phyloP scores from a whole-genome alignment of 37 sponge, comb jelly and placozoan genomes.

The Axinella damicornis region DNA sequence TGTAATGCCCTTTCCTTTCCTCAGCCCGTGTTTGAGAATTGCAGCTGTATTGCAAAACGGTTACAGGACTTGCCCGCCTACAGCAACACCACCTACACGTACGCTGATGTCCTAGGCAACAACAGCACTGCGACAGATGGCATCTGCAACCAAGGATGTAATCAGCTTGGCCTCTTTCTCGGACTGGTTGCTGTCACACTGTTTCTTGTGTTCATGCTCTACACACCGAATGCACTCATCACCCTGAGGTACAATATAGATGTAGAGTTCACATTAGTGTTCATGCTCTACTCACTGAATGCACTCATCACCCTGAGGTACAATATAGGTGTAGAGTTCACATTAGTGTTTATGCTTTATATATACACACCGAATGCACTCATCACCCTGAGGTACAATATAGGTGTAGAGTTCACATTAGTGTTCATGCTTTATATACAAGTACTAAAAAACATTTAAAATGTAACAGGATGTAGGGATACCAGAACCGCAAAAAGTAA shows the following conservation, averaged over 20 bases:
- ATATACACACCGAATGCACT: too few relatives aligned
- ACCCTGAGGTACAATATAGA: constrained; percentile 74
- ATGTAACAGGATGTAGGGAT: too few relatives aligned
- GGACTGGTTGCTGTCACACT: constrained; percentile 22
- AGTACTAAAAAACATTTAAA: too few relatives aligned
- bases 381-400: too few relatives aligned
- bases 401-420: too few relatives aligned
- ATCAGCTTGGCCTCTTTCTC: constrained; percentile 21
- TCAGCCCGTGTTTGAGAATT: constrained; percentile 42
- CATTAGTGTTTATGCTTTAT: too few relatives aligned
- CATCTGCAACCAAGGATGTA: constrained; percentile 36
- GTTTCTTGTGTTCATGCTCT: constrained; percentile 47
- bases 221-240: constrained; percentile 44
- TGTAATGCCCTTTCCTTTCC: neutral
- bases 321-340: too few relatives aligned
- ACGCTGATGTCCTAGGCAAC: neutral
- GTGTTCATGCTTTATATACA: too few relatives aligned
- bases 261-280: too few relatives aligned
- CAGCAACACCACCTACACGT: constrained; percentile 1
- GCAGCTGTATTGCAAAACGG: constrained; percentile 8
- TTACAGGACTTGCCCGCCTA: neutral
- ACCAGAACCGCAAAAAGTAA: too few relatives aligned
- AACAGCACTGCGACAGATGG: constrained; percentile 54
- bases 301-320: too few relatives aligned
- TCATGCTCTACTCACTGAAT: neutral